Evolutionary conservation across 2,888 invertebrate species (phyloP), one percentile per base, ranked within the genome.

Genomic region (Campoplex nolae): DNA sequence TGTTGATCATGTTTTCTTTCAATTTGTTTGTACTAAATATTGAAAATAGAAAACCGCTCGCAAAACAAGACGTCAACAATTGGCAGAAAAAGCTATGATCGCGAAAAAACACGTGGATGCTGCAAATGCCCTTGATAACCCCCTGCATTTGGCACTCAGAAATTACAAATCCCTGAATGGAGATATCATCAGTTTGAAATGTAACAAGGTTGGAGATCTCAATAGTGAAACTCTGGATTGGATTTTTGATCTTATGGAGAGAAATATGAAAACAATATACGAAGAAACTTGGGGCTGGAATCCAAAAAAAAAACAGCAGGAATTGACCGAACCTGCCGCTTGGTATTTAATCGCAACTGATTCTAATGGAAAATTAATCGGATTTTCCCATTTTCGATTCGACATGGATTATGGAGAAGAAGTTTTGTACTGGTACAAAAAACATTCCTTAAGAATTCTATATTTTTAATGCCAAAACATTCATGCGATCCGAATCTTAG

Each of bases 201-300:
- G 97, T 83, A 95, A 95, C 89, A 95, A 94, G 91, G 96, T 96
- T 9, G 93, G 94, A 70, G 95, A 96, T 84, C 94, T 97, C 75
- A 95, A 96, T 77, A 95, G 95, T 79, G 95, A 95, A 85, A 95
- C 95, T 9, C 93, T 96, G 51, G 95, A 96, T 54, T 97, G 97
- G 97, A 96, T 97, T 70, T 97, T 97, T 91, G 95, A 97, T 90
- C 95, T 98, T 42, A 97, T 97, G 86, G 97, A 97, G 93, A 95
- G 95, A 88, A 98, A 98, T 94, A 98, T 98, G 98, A 96, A 97
- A 94, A 92, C 95, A 85, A 95, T 97, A 96, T 98, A 96, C 95
- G 96, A 92, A 80, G 90, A 92, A 56, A 93, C 93, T 13, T 96
- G 96, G 96, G 97, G 97, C 0, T 97, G 97, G 97, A 95, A 96